Evolutionary conservation across 1,140 invertebrate species (phyloP).

Genomic region (Chrysomallon squamiferum): DNA sequence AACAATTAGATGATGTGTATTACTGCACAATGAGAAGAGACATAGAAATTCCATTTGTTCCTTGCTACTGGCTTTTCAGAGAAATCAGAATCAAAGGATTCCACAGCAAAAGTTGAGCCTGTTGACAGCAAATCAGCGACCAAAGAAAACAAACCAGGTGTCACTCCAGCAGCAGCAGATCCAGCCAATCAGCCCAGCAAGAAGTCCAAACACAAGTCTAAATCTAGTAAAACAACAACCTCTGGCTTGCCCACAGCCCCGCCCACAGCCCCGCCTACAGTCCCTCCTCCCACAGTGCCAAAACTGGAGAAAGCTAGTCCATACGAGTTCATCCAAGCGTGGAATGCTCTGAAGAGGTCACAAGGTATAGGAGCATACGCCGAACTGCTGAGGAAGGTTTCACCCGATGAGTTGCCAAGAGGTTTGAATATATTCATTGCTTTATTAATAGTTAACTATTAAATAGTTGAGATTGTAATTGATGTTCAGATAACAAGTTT

Average conservation of each 20-base stretch:
- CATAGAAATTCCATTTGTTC: too few species aligned
- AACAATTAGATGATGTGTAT: too few species aligned
- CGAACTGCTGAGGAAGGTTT: constrained; percentile 51
- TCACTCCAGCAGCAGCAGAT: too few species aligned
- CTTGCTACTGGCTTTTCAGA: too few species aligned
- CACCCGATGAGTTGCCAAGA: constrained; percentile 49
- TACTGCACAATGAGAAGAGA: too few species aligned
- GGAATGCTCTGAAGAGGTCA: constrained; percentile 53
- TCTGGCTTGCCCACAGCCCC: constrained; percentile 27
- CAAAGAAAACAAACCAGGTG: too few species aligned
- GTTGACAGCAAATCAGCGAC: too few species aligned
- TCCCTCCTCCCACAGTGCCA: constrained; percentile 32
- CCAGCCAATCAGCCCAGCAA: too few species aligned
- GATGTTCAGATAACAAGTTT: not conserved
- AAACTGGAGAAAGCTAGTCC: constrained; percentile 54
- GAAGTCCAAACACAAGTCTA: not conserved
- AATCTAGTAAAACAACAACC: constrained; percentile 12
- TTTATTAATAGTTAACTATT: not conserved
- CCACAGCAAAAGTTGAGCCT: too few species aligned
- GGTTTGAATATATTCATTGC: constrained; percentile 27
- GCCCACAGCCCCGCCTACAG: constrained; percentile 34
- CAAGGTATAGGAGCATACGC: constrained; percentile 48
- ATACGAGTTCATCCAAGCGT: constrained; percentile 59
- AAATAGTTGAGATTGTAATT: not conserved
- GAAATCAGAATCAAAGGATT: too few species aligned